Conservation (phyloP, 2,888 invertebrate genomes). For the Seira musarum region DNA sequence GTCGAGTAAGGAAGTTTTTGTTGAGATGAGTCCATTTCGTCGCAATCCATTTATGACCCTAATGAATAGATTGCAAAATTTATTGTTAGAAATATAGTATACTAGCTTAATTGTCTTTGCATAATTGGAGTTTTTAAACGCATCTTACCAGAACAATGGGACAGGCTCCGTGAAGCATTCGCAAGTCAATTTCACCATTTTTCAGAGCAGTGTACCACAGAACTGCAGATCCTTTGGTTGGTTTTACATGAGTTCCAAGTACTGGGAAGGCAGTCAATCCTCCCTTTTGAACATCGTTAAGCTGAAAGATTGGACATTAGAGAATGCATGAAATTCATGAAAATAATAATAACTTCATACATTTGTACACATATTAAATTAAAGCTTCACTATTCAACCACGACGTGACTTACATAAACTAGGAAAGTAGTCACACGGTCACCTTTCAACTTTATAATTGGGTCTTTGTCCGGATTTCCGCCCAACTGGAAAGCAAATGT, state of each 20-base stretch:
- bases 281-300: slow-evolving; percentile 70
- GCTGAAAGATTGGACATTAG: too few relatives aligned
- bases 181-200: slow-evolving; percentile 72
- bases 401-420: slow-evolving; percentile 63
- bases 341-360: slow-evolving; percentile 1
- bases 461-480: slow-evolving; percentile 61
- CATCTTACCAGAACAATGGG: slow-evolving; percentile 69
- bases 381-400: neutral
- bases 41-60: slow-evolving; percentile 67
- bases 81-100: neutral
- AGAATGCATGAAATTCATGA: neutral
- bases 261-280: slow-evolving; percentile 70
- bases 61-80: neutral
- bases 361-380: neutral
- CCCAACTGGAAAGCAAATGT: slow-evolving; percentile 48
- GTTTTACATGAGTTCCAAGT: slow-evolving; percentile 69
- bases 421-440: slow-evolving; percentile 68
- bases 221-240: slow-evolving; percentile 72
- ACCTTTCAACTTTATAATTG: slow-evolving; percentile 64
- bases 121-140: neutral
- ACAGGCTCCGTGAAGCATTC: slow-evolving; percentile 73
- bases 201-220: slow-evolving; percentile 72
- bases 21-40: slow-evolving; percentile 69
- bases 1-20: slow-evolving; percentile 67
- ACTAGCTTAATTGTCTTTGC: neutral